These are phyloP conservation scores for Cepaea hortensis DNA, from an alignment of 2,888 invertebrate genomes.

Conservation along the genomic window DNA sequence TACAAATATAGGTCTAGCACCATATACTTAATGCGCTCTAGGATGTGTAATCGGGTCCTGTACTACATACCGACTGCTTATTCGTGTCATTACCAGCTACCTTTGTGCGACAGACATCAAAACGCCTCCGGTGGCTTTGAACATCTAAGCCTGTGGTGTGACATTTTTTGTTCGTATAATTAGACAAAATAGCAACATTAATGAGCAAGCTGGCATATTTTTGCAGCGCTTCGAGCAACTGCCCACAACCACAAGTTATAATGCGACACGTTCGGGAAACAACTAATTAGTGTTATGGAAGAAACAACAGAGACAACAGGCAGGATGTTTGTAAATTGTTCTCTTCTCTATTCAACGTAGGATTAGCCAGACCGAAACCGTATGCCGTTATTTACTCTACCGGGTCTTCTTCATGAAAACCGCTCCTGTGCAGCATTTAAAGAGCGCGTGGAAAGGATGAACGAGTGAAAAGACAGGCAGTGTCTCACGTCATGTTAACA, in stretches of 20 bases:
- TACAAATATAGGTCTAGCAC: too few relatives aligned
- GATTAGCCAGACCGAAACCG: constrained; percentile 10
- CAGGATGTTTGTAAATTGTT: background rate
- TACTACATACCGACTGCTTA: too few relatives aligned
- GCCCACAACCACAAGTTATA: background rate
- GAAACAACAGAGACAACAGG: constrained; percentile 1
- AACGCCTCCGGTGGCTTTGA: too few relatives aligned
- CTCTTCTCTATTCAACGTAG: background rate
- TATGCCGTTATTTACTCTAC: background rate
- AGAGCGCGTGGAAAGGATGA: constrained; percentile 15
- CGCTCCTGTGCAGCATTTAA: constrained; percentile 26
- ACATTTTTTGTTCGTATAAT: too few relatives aligned
- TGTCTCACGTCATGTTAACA: constrained; percentile 38
- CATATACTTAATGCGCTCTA: too few relatives aligned
- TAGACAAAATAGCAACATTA: too few relatives aligned
- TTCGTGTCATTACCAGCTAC: too few relatives aligned
- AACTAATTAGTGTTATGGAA: constrained; percentile 11
- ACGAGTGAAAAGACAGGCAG: constrained; percentile 12
- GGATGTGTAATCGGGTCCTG: too few relatives aligned
- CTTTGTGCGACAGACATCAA: too few relatives aligned
- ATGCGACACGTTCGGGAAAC: background rate
- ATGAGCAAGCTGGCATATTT: background rate
- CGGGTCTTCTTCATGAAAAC: constrained; percentile 5
- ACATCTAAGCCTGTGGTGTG: too few relatives aligned
- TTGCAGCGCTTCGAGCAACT: background rate